Evolutionary conservation across 2,113 vertebrate genomes (phyloP), one percentile per base, ranked within the genome.

Genomic region (Siniperca chuatsi): DNA sequence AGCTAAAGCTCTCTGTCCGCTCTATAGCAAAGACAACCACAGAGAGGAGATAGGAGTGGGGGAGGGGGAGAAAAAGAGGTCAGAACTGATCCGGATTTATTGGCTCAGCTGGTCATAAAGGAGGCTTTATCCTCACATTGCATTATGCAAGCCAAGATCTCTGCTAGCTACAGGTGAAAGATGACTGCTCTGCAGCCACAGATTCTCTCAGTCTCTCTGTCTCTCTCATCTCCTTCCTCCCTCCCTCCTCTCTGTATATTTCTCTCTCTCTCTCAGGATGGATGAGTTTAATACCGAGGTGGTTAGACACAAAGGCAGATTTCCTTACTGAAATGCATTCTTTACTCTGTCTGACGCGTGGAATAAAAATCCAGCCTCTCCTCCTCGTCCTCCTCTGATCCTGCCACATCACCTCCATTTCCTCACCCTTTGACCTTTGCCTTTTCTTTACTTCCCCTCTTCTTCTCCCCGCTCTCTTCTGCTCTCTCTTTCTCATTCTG

Each of bases 261-360:
- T 77, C 54, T 61, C 78, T 61, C 65, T 52, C 71, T 70, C 83
- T 80, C 75, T 64, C 60, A 89, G 87, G 90, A 95, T 95, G 89
- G 94, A 95, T 93, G 90, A 87, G 81, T 95, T 94, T 94, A 93
- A 95, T 95, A 92, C 88, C n/a, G 54, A 78, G 87, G 71, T 70
- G 81, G 84, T 86, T 87, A 62, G 78, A 88, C 83, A 89, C 78
- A 78, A 78, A 88, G 78, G 68, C 80, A 69, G 55, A 83, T 89
- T 76, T 69, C 76, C 70, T 86, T 74, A 64, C 54, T 58, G 55
- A 70, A 80, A 71, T 65, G 70, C 81, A 68, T 88, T 86, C 69
- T 87, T 89, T 82, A 74, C 29, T 87, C 79, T 40, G 54, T 61
- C 84, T 85, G 65, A 76, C 78, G 85, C 33, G 4, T 71, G 37